Evolutionary conservation across 2,888 invertebrate species (phyloP).

Genomic region (Alloscopus bannaensis): DNA sequence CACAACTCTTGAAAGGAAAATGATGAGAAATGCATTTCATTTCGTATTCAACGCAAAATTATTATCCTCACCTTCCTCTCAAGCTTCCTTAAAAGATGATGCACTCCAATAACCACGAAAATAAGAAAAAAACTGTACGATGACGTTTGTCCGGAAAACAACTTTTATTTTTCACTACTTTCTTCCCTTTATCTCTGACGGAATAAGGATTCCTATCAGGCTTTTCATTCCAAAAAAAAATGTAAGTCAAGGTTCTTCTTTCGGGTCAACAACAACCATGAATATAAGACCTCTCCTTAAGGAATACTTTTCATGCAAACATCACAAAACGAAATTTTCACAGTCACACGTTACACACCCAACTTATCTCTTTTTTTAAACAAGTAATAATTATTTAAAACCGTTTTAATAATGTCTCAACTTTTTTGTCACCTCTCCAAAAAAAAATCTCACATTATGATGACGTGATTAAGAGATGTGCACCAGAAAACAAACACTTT

Average conservation of each 20-base stretch:
- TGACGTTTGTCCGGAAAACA: slow-evolving; percentile 41
- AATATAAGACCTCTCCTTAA: slow-evolving; percentile 21
- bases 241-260: slow-evolving; percentile 47
- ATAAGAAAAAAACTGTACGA: slow-evolving; percentile 12
- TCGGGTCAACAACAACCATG: slow-evolving; percentile 36
- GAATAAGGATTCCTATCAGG: neutral
- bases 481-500: no score
- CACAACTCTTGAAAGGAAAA: slow-evolving; percentile 8
- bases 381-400: no score
- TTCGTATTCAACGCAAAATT: slow-evolving; percentile 28
- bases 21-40: slow-evolving; percentile 14
- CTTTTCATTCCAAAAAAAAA: slow-evolving; percentile 3
- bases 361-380: neutral
- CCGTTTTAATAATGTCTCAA: neutral
- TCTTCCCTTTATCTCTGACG: neutral
- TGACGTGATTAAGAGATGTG: neutral
- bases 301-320: neutral
- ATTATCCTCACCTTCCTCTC: slow-evolving; percentile 48
- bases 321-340: slow-evolving; percentile 16
- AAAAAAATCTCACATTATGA: no score
- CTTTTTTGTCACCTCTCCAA: no score
- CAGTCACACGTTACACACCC: slow-evolving; percentile 14
- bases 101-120: slow-evolving; percentile 45
- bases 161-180: slow-evolving; percentile 32
- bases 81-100: slow-evolving; percentile 25